These are phyloP conservation scores for Parauchenoglanis punctatus DNA, from an alignment of 2,797 vertebrate species.

Conservation along the genomic window DNA sequence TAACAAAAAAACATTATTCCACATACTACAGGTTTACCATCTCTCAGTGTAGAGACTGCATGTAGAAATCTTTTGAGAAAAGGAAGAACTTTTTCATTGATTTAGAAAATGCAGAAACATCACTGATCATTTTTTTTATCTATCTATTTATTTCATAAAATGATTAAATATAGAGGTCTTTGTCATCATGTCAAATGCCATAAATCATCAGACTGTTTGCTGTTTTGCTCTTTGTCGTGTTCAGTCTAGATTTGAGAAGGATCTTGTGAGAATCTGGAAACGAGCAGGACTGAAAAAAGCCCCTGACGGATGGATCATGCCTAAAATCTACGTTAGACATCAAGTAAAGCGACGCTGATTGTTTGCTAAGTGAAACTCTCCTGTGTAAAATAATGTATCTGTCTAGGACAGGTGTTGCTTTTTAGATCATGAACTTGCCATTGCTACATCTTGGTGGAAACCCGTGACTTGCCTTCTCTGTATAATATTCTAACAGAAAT, in stretches of 20 bases:
- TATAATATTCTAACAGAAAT: constrained; percentile 33
- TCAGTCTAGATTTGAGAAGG: constrained; percentile 84
- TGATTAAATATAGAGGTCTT: background rate
- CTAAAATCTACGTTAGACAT: constrained; percentile 84
- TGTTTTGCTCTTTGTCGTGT: constrained; percentile 22
- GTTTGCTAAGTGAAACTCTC: background rate
- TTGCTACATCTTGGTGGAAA: constrained; percentile 16
- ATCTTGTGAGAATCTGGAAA: constrained; percentile 84
- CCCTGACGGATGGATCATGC: constrained; percentile 83
- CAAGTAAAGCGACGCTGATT: constrained; percentile 61
- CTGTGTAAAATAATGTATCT: constrained; percentile 26
- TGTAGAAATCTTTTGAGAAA: background rate
- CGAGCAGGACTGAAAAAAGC: constrained; percentile 84
- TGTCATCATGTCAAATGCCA: background rate
- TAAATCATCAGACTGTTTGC: background rate
- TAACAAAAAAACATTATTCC: background rate
- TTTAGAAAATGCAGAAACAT: background rate
- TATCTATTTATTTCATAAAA: background rate
- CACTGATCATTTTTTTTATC: background rate
- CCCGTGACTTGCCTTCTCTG: background rate
- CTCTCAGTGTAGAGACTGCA: background rate
- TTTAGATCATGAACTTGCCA: background rate
- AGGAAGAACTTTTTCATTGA: background rate
- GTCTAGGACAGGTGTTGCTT: background rate
- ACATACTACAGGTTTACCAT: background rate